Conservation (phyloP, 2,888 invertebrate genomes). For the Bursaphelenchus okinawaensis region DNA sequence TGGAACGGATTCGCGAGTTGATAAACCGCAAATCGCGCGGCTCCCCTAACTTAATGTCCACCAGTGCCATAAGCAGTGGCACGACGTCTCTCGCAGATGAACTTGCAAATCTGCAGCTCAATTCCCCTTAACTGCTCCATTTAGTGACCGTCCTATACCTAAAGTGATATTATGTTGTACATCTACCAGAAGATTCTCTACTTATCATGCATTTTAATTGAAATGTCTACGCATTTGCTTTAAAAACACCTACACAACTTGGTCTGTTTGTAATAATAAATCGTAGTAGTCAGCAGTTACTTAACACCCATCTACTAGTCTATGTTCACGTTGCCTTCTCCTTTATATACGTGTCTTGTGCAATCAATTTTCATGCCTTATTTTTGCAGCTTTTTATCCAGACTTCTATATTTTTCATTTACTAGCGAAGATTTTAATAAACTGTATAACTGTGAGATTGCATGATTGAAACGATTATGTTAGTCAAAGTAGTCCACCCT, state of each 20-base stretch:
- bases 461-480: not conserved
- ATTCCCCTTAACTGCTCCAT: too few relatives aligned
- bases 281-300: too few relatives aligned
- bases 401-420: not conserved
- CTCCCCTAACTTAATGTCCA: too few relatives aligned
- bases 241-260: too few relatives aligned
- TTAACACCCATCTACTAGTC: not conserved
- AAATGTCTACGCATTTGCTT: not conserved
- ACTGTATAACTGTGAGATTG: not conserved
- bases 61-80: not conserved
- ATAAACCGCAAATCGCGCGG: too few relatives aligned
- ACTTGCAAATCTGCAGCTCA: not conserved
- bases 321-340: not conserved
- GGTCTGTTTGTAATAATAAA: too few relatives aligned
- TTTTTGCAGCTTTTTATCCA: not conserved
- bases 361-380: not conserved
- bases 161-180: not conserved
- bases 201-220: not conserved
- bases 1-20: not conserved
- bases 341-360: not conserved
- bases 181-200: not conserved
- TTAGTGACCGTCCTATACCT: not conserved
- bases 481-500: conserved; percentile 44
- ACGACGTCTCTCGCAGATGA: conserved; percentile 7
- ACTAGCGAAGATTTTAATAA: not conserved